Conservation (phyloP, 2,113 vertebrate species). For the Melanotaenia duboulayi region DNA sequence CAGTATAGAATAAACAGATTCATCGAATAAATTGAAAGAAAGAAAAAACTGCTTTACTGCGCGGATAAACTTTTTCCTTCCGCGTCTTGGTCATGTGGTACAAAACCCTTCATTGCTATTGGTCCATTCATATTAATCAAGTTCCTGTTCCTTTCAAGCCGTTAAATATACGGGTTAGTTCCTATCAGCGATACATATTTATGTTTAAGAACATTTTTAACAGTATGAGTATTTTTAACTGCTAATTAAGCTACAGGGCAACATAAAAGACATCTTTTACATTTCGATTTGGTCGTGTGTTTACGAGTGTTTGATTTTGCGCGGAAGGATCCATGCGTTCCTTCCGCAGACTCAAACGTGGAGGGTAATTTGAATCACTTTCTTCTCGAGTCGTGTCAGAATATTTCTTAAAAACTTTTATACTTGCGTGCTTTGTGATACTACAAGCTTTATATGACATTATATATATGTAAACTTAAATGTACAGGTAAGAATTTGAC, state of each 20-base stretch:
- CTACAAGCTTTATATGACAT: background rate
- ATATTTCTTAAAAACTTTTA: background rate
- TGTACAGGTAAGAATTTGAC: constrained; percentile 54
- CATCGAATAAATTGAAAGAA: no score
- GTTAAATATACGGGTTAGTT: constrained; percentile 52
- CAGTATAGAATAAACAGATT: no score
- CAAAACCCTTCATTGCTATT: constrained; percentile 49
- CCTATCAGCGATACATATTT: background rate
- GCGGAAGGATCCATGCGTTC: constrained; percentile 56
- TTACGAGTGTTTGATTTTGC: background rate
- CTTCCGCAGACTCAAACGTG: background rate
- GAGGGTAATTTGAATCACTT: constrained; percentile 67
- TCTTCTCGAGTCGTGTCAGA: fast-evolving
- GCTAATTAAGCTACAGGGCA: fast-evolving
- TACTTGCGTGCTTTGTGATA: background rate
- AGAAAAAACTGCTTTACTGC: no score
- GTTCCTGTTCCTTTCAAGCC: constrained; percentile 11
- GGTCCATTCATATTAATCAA: constrained; percentile 79
- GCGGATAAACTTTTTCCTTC: background rate
- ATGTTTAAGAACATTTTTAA: background rate
- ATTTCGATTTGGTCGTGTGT: background rate
- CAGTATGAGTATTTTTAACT: background rate
- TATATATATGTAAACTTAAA: constrained; percentile 5
- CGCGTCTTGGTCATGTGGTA: constrained; percentile 48
- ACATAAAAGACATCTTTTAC: fast-evolving